phyloP scores from a whole-genome alignment of 2,113 vertebrate genomes.

The Corydoras maculifer region DNA sequence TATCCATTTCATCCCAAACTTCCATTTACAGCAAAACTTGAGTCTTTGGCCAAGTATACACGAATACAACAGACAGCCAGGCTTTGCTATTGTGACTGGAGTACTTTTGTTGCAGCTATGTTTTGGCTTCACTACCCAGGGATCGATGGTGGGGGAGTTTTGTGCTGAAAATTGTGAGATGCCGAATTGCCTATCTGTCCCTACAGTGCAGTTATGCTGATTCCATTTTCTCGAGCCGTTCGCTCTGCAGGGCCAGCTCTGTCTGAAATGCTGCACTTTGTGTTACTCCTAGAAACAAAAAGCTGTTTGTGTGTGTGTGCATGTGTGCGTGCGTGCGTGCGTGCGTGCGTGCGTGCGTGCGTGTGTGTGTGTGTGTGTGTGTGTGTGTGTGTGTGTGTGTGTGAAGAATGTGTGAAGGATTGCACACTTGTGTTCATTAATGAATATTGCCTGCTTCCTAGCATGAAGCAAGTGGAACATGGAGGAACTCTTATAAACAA shows the following conservation, averaged over 20 bases:
- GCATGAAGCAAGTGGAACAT: conserved; percentile 3
- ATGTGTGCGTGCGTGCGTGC: too few species aligned
- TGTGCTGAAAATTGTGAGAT: conserved; percentile 33
- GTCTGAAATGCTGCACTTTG: conserved; percentile 21
- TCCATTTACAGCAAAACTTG: too few species aligned
- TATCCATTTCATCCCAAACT: too few species aligned
- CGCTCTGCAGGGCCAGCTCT: conserved; percentile 32
- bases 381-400: background rate
- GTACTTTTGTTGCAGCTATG: too few species aligned
- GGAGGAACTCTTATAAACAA: conserved; percentile 7
- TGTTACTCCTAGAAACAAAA: conserved; percentile 19
- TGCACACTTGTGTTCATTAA: background rate
- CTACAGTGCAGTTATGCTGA: conserved; percentile 43
- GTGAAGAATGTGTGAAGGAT: background rate
- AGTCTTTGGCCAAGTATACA: too few species aligned
- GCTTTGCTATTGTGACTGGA: too few species aligned
- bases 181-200: conserved; percentile 34
- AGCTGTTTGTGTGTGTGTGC: background rate
- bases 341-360: too few species aligned
- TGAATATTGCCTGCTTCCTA: conserved; percentile 11
- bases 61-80: too few species aligned
- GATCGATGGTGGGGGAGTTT: conserved; percentile 18
- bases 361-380: background rate
- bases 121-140: conserved; percentile 5
- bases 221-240: conserved; percentile 36